Percentiles rank a stretch among this genome's conserved stretches.
Evolutionary conservation across 2,113 vertebrate genomes (phyloP).

Genomic region (Phrynocephalus versicolor): DNA sequence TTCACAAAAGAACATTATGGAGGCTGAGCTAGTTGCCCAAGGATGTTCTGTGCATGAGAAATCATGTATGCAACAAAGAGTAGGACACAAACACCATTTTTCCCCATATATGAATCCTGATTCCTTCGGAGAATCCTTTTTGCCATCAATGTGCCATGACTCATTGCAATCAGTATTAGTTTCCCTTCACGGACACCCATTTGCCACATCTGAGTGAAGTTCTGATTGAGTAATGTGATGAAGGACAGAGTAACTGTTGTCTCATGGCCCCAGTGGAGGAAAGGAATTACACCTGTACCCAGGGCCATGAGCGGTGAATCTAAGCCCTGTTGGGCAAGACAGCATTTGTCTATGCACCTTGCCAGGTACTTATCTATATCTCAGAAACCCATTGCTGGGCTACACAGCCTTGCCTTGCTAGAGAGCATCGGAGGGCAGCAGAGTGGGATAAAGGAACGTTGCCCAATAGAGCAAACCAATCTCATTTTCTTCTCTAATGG

Average conservation of each 20-base stretch:
- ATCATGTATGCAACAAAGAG: not conserved
- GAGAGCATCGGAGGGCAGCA: not conserved
- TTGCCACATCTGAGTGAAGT: constrained; percentile 44
- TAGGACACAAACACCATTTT: not conserved
- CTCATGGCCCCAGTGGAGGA: constrained; percentile 68
- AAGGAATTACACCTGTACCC: constrained; percentile 64
- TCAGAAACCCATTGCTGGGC: constrained; percentile 36
- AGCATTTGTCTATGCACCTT: constrained; percentile 35
- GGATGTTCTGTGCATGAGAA: not conserved
- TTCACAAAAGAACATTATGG: not conserved
- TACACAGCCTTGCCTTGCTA: not conserved
- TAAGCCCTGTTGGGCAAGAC: constrained; percentile 37
- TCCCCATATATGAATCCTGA: not conserved
- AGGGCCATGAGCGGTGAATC: constrained; percentile 54
- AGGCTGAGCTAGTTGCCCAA: not conserved
- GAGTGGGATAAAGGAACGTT: constrained; percentile 14
- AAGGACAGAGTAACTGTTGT: too few relatives aligned
- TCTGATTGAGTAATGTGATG: constrained; percentile 64
- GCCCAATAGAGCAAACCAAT: constrained; percentile 42
- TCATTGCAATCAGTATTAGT: not conserved
- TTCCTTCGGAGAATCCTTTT: too few relatives aligned
- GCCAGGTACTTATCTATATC: constrained; percentile 36
- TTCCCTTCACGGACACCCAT: constrained; percentile 50
- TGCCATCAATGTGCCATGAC: not conserved
- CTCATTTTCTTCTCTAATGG: constrained; percentile 57